Evolutionary conservation across 2,113 vertebrate genomes (phyloP), one percentile per base, ranked within the genome.

Genomic region (Cairina moschata): DNA sequence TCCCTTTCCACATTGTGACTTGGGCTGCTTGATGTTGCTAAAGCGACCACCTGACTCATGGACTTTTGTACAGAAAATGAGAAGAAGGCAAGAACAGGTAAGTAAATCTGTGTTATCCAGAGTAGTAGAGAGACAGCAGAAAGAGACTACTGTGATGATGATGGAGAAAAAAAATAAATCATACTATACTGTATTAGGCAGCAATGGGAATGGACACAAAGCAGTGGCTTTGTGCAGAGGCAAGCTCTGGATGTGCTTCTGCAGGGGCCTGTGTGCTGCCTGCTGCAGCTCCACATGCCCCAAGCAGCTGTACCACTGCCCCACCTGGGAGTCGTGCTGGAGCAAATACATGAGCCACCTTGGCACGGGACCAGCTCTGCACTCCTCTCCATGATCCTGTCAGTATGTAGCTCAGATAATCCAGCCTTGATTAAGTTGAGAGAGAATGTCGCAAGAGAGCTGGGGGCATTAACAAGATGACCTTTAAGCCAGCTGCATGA

Each of bases 381-480:
- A 7, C 0, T 2, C 6, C n/a, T 42, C n/a, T 32, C n/a, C 1
- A 0, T 14, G 52, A 11, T 21, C 31, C 13, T 17, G 6, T 36
- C 38, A 55, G 2, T 63, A 13, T 59, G 32, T 16, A 72, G 23
- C 13, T 46, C n/a, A 8, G 72, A 18, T 28, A 91, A 68, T 55
- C 31, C 36, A 36, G 13, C 18, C 15, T 20, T n/a, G 6, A 36
- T 9, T 36, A 85, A 38, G 12, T 29, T 10, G 68, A 60, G 28
- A 34, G 48, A 72, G 75, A 79, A 36, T 2, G 2, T 5, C 2
- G 4, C 26, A 34, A 32, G 31, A 82, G 8, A 34, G 32, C 26
- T 54, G 50, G 12, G 46, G 83, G 54, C 22, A 78, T 20, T 44
- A 25, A 72, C 32, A 12, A n/a, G 11, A 44, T 28, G 42, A 58